These are phyloP conservation scores for Pinna nobilis DNA, from an alignment of 1,140 invertebrate genomes.

Conservation along the genomic window DNA sequence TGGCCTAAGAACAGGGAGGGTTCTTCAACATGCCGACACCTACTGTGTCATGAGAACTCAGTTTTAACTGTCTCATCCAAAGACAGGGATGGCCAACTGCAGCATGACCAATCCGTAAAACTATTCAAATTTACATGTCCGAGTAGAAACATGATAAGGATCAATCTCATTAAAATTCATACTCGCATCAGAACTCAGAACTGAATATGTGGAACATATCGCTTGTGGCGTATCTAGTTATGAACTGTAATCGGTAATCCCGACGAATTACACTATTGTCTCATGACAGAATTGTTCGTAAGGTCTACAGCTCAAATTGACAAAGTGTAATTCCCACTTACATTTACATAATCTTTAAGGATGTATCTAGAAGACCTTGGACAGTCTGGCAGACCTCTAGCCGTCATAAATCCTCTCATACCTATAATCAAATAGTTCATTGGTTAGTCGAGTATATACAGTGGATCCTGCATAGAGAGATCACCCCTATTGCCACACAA, in stretches of 20 bases:
- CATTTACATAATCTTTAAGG: conserved; percentile 94
- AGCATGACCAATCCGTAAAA: no score
- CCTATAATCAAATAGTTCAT: conserved; percentile 76
- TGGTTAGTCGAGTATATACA: not conserved
- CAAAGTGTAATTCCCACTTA: conserved; percentile 47
- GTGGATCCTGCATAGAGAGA: not conserved
- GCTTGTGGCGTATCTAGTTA: not conserved
- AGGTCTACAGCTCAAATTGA: not conserved
- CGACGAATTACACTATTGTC: not conserved
- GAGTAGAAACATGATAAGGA: no score
- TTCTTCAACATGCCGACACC: no score
- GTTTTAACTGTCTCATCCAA: no score
- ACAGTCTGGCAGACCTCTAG: conserved; percentile 94
- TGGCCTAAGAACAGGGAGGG: no score
- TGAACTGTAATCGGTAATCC: no score
- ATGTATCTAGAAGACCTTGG: conserved; percentile 90
- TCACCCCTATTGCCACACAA: no score
- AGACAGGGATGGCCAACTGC: no score
- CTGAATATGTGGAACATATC: no score
- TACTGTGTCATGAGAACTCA: no score
- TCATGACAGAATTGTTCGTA: not conserved
- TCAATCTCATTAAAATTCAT: no score
- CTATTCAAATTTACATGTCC: no score
- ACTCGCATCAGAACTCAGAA: not conserved
- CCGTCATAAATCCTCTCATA: conserved; percentile 97